Evolutionary conservation across 2,797 vertebrate genomes (phyloP).

Genomic region (Syndactyla subalaris): DNA sequence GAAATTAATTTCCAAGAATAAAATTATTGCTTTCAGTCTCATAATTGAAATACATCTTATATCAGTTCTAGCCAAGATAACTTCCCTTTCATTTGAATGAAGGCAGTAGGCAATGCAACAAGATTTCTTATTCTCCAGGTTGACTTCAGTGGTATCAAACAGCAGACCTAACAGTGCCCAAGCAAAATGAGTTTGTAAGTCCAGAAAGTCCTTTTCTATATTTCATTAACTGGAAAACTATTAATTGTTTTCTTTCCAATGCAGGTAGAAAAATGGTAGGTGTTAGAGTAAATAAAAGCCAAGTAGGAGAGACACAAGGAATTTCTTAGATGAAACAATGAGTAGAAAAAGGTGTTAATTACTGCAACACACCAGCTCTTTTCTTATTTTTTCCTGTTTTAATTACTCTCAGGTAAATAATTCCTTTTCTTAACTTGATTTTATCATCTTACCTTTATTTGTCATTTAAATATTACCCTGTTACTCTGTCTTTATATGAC

Average conservation of each 20-base stretch:
- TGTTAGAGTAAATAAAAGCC: neutral
- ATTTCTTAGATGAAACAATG: neutral
- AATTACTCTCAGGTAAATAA: neutral
- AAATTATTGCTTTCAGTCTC: neutral
- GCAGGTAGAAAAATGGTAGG: neutral
- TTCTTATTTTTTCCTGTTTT: neutral
- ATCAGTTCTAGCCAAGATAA: neutral
- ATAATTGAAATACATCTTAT: neutral
- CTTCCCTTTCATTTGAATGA: neutral
- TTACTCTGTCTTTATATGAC: neutral
- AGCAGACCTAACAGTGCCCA: neutral
- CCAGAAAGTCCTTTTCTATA: neutral
- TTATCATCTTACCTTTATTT: neutral
- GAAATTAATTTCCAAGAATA: constrained; percentile 20
- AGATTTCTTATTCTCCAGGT: neutral
- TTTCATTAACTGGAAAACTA: neutral
- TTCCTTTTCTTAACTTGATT: neutral
- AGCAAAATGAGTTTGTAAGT: neutral
- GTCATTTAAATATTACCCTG: neutral
- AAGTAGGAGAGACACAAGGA: neutral
- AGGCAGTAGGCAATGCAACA: neutral
- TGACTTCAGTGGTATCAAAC: neutral
- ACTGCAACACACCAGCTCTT: neutral
- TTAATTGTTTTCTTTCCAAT: neutral
- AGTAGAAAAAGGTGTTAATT: neutral